These are phyloP conservation scores for Anoplopoma fimbria DNA, from an alignment of 2,113 vertebrate species.

Conservation along the genomic window DNA sequence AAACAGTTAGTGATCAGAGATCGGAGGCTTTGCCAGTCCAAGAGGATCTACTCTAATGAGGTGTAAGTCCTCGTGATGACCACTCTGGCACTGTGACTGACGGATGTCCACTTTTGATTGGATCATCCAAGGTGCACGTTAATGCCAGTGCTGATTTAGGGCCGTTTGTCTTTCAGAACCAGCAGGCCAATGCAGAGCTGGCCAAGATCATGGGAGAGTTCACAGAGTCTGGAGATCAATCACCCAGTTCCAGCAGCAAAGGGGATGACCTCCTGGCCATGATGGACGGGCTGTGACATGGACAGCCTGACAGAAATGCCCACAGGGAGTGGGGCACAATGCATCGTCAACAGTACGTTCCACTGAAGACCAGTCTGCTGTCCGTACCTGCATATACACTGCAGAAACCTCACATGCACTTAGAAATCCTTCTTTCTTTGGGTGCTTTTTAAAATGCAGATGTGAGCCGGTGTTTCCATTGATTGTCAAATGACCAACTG, in stretches of 20 bases:
- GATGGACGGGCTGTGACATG: conserved; percentile 92
- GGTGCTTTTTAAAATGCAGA: conserved; percentile 34
- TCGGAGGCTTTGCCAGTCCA: conserved; percentile 33
- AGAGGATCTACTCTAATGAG: conserved; percentile 55
- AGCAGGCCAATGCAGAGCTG: conserved; percentile 87
- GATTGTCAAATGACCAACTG: conserved; percentile 11
- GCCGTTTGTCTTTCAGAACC: conserved; percentile 85
- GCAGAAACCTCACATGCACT: conserved; percentile 38
- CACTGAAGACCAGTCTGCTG: conserved; percentile 40
- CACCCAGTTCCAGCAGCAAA: conserved; percentile 84
- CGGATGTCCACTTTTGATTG: not conserved
- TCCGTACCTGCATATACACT: conserved; percentile 42
- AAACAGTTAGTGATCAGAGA: conserved; percentile 29
- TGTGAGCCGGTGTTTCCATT: conserved; percentile 15
- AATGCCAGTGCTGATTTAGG: not conserved
- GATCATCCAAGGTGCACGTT: not conserved
- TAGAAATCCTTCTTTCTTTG: conserved; percentile 36
- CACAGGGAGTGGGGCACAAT: conserved; percentile 2
- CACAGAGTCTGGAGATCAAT: conserved; percentile 80
- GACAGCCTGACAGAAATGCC: conserved; percentile 20
- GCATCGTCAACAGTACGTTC: conserved; percentile 22
- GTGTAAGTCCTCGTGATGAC: conserved; percentile 18
- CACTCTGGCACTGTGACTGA: conserved; percentile 24
- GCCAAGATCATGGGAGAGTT: conserved; percentile 94
- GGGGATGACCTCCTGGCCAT: conserved; percentile 94